Percentiles rank a stretch among this genome's conserved stretches.
These are phyloP conservation scores for Trachemys scripta DNA, from an alignment of 2,113 vertebrate species.

Conservation along the genomic window DNA sequence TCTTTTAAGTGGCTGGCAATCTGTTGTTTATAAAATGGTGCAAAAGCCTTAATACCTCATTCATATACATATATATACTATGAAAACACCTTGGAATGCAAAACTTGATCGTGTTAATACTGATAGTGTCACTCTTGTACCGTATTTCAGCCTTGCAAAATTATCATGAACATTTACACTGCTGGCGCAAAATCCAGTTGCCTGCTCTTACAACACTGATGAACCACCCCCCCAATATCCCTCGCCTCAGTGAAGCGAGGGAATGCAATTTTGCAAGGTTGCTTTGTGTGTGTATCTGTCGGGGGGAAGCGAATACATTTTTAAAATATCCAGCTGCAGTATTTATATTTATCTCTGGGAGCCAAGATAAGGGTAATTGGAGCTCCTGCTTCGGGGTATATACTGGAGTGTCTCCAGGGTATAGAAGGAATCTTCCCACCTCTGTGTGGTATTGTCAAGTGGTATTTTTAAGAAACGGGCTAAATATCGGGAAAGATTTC, in stretches of 20 bases:
- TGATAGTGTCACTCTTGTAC: too few species aligned
- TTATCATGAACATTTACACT: too few species aligned
- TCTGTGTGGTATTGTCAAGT: fast-evolving
- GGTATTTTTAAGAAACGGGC: not conserved
- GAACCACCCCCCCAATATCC: not conserved
- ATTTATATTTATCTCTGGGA: not conserved
- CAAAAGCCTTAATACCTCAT: not conserved
- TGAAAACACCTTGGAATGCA: not conserved
- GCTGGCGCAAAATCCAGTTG: too few species aligned
- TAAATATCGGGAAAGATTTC: too few species aligned
- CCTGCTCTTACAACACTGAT: too few species aligned
- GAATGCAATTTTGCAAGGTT: not conserved
- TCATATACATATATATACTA: too few species aligned
- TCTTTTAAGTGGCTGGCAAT: not conserved
- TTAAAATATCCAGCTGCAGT: not conserved
- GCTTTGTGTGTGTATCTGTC: not conserved
- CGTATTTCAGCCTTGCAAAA: too few species aligned
- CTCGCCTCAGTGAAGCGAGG: not conserved
- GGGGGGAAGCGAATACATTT: not conserved
- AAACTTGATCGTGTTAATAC: not conserved
- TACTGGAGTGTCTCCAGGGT: not conserved
- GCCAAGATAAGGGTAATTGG: not conserved
- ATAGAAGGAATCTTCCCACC: fast-evolving
- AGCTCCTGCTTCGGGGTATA: not conserved
- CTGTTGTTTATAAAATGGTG: not conserved